Evolutionary conservation across 2,888 invertebrate species (phyloP).

Genomic region (Epinotia bilunana): DNA sequence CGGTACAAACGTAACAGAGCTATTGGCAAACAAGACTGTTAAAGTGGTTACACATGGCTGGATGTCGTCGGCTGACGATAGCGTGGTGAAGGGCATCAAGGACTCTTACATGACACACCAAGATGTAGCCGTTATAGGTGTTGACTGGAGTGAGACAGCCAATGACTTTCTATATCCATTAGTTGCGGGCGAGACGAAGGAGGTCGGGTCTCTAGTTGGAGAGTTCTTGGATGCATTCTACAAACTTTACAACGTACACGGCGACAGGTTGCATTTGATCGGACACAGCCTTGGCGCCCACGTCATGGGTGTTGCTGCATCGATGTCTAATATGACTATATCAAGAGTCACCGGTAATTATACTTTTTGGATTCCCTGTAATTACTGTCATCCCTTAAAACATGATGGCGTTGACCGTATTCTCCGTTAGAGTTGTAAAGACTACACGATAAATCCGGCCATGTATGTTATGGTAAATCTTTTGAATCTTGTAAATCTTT

Average conservation of each 20-base stretch:
- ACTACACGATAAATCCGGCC: too few relatives aligned
- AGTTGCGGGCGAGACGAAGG: slow-evolving; percentile 61
- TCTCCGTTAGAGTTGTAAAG: too few relatives aligned
- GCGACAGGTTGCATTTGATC: slow-evolving; percentile 62
- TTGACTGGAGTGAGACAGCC: slow-evolving; percentile 70
- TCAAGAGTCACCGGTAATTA: slow-evolving; percentile 61
- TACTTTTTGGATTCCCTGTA: neutral
- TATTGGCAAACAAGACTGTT: slow-evolving; percentile 56
- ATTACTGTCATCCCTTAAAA: neutral
- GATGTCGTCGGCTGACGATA: slow-evolving; percentile 70
- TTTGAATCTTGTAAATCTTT: too few relatives aligned
- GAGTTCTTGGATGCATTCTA: slow-evolving; percentile 56
- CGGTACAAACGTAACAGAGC: slow-evolving; percentile 42
- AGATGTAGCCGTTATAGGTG: slow-evolving; percentile 72
- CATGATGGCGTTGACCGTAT: too few relatives aligned
- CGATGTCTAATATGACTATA: slow-evolving; percentile 51
- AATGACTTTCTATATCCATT: slow-evolving; percentile 60
- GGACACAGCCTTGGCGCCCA: slow-evolving; percentile 72
- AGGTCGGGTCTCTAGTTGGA: slow-evolving; percentile 57
- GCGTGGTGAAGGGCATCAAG: slow-evolving; percentile 67
- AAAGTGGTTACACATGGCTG: slow-evolving; percentile 83
- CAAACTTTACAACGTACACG: slow-evolving; percentile 55
- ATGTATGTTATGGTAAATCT: too few relatives aligned
- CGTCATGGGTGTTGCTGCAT: slow-evolving; percentile 66
- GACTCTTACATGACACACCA: slow-evolving; percentile 68